Conservation (phyloP, 2,797 vertebrate genomes). For the Phyllotis vaccarum region DNA sequence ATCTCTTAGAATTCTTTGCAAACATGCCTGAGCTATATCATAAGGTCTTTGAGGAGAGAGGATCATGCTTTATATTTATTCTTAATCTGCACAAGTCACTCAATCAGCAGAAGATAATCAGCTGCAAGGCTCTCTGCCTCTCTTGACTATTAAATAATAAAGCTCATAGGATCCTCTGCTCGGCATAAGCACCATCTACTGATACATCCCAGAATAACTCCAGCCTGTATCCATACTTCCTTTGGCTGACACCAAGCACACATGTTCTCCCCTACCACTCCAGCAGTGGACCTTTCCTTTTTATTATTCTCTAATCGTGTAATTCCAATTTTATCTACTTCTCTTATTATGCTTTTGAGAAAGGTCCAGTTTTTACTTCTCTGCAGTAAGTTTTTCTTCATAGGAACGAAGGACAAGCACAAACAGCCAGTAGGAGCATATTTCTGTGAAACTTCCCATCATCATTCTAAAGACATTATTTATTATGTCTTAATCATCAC, state of each 20-base stretch:
- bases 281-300: not conserved
- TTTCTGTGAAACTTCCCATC: not conserved
- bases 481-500: not conserved
- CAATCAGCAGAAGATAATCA: constrained; percentile 52
- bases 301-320: not conserved
- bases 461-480: not conserved
- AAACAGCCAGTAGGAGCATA: not conserved
- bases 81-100: constrained; percentile 52
- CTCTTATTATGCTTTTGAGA: not conserved
- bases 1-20: not conserved
- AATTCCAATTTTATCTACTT: not conserved
- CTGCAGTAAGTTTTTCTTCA: not conserved
- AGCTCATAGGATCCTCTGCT: not conserved
- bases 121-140: not conserved
- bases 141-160: constrained; percentile 46
- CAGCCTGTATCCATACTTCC: not conserved
- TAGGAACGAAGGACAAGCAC: not conserved
- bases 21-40: constrained; percentile 33
- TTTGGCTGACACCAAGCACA: not conserved
- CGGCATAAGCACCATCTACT: not conserved
- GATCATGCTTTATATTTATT: constrained; percentile 39
- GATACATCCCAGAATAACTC: not conserved
- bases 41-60: constrained; percentile 20
- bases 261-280: not conserved
- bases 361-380: not conserved